These are phyloP conservation scores for Scatophagus argus DNA, from an alignment of 2,113 vertebrate genomes.

Conservation along the genomic window DNA sequence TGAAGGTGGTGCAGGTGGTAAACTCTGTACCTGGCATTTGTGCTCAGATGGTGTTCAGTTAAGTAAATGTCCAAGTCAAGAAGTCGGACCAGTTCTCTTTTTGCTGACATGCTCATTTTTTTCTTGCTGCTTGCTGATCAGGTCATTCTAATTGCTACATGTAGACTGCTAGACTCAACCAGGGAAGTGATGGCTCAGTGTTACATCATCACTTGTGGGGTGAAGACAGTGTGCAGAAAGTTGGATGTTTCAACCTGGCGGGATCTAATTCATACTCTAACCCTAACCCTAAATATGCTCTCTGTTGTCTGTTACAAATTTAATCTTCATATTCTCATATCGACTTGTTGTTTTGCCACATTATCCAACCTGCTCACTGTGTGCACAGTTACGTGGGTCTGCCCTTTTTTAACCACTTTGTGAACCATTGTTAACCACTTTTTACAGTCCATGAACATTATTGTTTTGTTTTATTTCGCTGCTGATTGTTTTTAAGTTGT, in stretches of 20 bases:
- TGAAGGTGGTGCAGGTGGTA: not conserved
- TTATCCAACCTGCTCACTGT: not conserved
- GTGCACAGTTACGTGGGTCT: not conserved
- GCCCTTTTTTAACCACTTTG: not conserved
- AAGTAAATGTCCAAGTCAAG: not conserved
- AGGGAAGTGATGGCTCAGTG: not conserved
- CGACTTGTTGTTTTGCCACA: not conserved
- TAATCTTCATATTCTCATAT: not conserved
- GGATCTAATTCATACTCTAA: not conserved
- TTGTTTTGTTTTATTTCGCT: conserved; percentile 11
- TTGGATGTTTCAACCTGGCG: conserved; percentile 25
- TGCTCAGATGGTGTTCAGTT: conserved; percentile 3
- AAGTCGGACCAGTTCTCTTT: not conserved
- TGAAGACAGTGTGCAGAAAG: not conserved
- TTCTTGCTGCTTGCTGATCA: not conserved
- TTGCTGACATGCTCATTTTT: not conserved
- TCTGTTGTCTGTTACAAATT: conserved; percentile 12
- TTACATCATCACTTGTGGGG: not conserved
- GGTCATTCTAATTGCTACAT: conserved; percentile 1
- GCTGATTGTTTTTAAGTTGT: not conserved
- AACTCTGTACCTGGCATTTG: not conserved
- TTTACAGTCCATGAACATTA: conserved; percentile 45
- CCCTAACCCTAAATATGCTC: not conserved
- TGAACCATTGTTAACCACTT: conserved; percentile 49
- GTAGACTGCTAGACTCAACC: conserved; percentile 4